phyloP scores from a whole-genome alignment of 2,888 invertebrate genomes.

The Arrhopalites spinosus region DNA sequence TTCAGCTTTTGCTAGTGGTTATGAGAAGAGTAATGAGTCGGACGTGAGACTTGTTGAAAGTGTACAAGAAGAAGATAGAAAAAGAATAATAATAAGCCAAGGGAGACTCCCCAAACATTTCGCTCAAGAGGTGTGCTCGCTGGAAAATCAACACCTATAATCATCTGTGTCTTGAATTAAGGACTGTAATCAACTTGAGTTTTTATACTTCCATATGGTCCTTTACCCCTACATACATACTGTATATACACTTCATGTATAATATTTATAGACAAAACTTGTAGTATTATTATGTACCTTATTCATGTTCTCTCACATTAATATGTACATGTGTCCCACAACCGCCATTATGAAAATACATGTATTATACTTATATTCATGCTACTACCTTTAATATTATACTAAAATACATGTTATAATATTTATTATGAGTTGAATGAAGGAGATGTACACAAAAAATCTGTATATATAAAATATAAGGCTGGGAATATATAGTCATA shows the following conservation, averaged over 20 bases:
- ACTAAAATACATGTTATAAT: slow-evolving; percentile 2
- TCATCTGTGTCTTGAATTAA: slow-evolving; percentile 57
- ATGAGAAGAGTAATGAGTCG: slow-evolving; percentile 51
- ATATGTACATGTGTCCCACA: too few relatives aligned
- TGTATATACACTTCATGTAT: too few relatives aligned
- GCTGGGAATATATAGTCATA: not conserved
- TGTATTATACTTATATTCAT: not conserved
- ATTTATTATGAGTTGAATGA: not conserved
- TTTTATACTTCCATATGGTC: slow-evolving; percentile 43
- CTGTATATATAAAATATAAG: not conserved
- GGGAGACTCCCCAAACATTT: slow-evolving; percentile 18
- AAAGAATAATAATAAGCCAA: slow-evolving; percentile 23
- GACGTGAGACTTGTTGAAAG: slow-evolving; percentile 52
- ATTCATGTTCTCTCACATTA: too few relatives aligned
- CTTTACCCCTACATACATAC: not conserved
- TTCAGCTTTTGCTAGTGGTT: slow-evolving; percentile 29
- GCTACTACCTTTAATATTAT: not conserved
- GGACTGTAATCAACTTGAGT: slow-evolving; percentile 56
- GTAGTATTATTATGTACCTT: too few relatives aligned
- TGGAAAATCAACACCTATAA: slow-evolving; percentile 57
- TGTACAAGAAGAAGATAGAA: not conserved
- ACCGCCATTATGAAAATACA: not conserved
- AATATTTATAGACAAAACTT: too few relatives aligned
- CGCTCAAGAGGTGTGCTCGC: slow-evolving; percentile 50
- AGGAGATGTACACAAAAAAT: too few relatives aligned